Conservation (phyloP, 2,797 vertebrate genomes). For the Megalops cyprinoides region DNA sequence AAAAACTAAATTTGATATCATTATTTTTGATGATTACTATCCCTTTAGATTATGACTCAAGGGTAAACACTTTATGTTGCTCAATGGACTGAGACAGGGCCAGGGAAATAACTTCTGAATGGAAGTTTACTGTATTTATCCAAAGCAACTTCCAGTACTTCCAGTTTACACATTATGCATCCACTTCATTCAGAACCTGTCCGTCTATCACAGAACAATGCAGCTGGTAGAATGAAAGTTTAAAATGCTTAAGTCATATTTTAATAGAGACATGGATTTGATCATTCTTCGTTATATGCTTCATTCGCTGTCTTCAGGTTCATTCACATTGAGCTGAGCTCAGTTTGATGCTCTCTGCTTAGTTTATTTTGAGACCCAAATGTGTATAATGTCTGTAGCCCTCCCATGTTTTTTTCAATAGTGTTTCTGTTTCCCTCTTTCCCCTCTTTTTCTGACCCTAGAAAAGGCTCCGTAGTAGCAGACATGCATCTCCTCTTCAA, state of each 20-base stretch:
- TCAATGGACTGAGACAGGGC: too few species aligned
- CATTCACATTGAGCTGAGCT: background rate
- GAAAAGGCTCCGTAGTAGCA: slow-evolving; percentile 18
- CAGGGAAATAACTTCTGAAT: too few species aligned
- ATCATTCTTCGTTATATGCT: background rate
- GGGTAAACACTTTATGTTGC: too few species aligned
- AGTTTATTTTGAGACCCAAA: background rate
- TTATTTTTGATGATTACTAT: too few species aligned
- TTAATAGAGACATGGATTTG: background rate
- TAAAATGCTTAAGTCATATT: too few species aligned
- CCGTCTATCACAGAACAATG: too few species aligned
- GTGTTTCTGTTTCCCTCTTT: background rate
- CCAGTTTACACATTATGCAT: too few species aligned
- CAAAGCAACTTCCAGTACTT: too few species aligned
- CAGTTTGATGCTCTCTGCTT: background rate
- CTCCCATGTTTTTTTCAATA: background rate
- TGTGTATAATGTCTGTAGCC: background rate
- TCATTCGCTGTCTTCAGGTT: background rate
- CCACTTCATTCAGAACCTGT: too few species aligned
- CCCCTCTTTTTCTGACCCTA: background rate
- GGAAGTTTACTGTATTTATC: too few species aligned
- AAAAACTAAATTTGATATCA: too few species aligned
- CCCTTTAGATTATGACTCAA: too few species aligned
- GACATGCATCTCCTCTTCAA: slow-evolving; percentile 7
- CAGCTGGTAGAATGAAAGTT: background rate